Conservation (phyloP, 1,140 invertebrate genomes). For the Hycleus phaleratus region DNA sequence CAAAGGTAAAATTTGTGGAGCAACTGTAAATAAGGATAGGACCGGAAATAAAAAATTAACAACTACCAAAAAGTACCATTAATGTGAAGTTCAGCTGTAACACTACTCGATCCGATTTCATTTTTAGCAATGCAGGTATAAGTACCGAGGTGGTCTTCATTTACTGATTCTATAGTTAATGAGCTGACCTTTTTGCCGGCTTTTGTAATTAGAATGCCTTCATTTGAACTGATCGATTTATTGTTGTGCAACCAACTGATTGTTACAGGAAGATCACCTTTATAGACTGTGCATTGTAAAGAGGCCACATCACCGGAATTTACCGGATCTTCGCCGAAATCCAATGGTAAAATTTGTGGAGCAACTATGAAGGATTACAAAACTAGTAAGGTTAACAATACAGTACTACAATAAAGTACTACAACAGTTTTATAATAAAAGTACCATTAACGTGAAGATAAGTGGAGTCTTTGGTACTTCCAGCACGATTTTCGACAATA, state of each 20-base stretch:
- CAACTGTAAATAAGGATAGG: conserved; percentile 41
- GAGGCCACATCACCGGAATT: conserved; percentile 73
- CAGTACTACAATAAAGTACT: conserved; percentile 32
- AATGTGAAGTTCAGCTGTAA: conserved; percentile 61
- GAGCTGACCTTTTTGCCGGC: conserved; percentile 69
- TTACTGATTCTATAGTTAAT: conserved; percentile 69
- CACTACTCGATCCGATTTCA: conserved; percentile 60
- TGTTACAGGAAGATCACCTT: conserved; percentile 67
- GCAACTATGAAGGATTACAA: conserved; percentile 62
- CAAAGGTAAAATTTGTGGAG: conserved; percentile 59
- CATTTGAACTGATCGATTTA: conserved; percentile 51
- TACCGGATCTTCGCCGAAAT: conserved; percentile 68
- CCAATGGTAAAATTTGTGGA: conserved; percentile 70
- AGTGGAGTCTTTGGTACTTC: conserved; percentile 43
- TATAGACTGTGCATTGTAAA: conserved; percentile 65
- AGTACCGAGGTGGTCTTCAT: conserved; percentile 64
- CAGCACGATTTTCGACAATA: conserved; percentile 58
- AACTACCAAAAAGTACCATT: conserved; percentile 50
- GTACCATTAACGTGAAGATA: conserved; percentile 53
- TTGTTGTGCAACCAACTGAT: conserved; percentile 73
- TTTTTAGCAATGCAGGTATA: conserved; percentile 76
- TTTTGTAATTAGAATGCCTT: conserved; percentile 64
- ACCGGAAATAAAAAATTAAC: not conserved
- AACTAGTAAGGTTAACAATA: conserved; percentile 24
- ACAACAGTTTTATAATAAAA: conserved; percentile 52